These are phyloP conservation scores for Phaethornis superciliosus DNA, from an alignment of 2,113 vertebrate species.

Conservation along the genomic window DNA sequence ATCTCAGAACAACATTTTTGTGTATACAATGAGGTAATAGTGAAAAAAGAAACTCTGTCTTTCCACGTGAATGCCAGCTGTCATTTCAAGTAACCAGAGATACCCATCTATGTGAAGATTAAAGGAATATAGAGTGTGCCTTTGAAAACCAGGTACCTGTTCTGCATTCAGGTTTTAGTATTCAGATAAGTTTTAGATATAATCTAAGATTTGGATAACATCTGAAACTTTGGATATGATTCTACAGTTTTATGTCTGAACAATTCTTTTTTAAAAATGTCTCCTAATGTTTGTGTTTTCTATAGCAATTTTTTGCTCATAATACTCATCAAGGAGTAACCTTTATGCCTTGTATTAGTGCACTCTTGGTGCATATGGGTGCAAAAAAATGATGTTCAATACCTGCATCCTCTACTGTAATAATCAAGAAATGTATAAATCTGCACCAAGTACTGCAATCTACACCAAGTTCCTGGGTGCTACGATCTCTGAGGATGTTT, in stretches of 20 bases:
- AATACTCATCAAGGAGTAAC: not conserved
- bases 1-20: slow-evolving; percentile 16
- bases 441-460: not conserved
- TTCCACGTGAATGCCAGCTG: slow-evolving; percentile 50
- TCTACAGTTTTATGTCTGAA: not conserved
- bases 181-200: not conserved
- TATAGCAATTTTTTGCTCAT: not conserved
- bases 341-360: not conserved
- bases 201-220: not conserved
- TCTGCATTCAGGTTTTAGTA: not conserved
- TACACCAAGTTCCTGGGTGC: not conserved
- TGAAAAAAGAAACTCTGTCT: slow-evolving; percentile 46
- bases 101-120: not conserved
- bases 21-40: slow-evolving; percentile 56
- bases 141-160: not conserved
- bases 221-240: not conserved
- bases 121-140: not conserved
- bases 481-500: not conserved
- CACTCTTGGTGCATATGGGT: not conserved
- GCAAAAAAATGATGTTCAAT: not conserved
- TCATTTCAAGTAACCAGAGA: slow-evolving; percentile 52
- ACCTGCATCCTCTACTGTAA: not conserved
- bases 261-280: not conserved
- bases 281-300: not conserved
- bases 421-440: not conserved